Conservation (phyloP, 92 coral and sea anemone species). For the Umimayanthus chanpuru region DNA sequence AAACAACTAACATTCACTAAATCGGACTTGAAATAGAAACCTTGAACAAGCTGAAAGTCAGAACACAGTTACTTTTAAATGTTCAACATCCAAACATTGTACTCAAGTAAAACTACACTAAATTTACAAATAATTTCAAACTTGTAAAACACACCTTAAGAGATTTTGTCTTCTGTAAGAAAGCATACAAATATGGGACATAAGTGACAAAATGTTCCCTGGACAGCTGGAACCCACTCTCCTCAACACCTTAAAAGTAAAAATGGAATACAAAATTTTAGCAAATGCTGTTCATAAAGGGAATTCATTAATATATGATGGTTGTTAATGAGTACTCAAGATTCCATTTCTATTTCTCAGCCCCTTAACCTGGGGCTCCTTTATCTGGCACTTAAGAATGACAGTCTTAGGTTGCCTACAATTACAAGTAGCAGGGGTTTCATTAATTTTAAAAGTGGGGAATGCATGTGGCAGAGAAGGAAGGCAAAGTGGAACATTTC, state of each 20-base stretch:
- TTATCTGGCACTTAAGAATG: not conserved
- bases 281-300: too few relatives aligned
- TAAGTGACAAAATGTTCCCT: constrained; percentile 35
- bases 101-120: not conserved
- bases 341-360: too few relatives aligned
- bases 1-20: constrained; percentile 80
- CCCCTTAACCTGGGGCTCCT: not conserved
- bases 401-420: not conserved
- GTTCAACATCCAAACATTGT: too few relatives aligned
- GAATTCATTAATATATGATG: too few relatives aligned
- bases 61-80: not conserved
- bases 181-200: constrained; percentile 47
- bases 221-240: constrained; percentile 30
- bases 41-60: constrained; percentile 72
- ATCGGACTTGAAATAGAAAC: constrained; percentile 73
- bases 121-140: not conserved
- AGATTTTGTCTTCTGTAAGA: constrained; percentile 44
- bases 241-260: constrained; percentile 11
- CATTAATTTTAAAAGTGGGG: too few relatives aligned
- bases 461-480: too few relatives aligned
- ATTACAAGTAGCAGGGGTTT: not conserved
- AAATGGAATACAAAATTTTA: not conserved
- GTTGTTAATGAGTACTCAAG: too few relatives aligned
- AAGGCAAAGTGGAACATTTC: too few relatives aligned
- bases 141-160: constrained; percentile 52